Evolutionary conservation across 2,113 vertebrate species (phyloP).

Genomic region (Helogale parvula): DNA sequence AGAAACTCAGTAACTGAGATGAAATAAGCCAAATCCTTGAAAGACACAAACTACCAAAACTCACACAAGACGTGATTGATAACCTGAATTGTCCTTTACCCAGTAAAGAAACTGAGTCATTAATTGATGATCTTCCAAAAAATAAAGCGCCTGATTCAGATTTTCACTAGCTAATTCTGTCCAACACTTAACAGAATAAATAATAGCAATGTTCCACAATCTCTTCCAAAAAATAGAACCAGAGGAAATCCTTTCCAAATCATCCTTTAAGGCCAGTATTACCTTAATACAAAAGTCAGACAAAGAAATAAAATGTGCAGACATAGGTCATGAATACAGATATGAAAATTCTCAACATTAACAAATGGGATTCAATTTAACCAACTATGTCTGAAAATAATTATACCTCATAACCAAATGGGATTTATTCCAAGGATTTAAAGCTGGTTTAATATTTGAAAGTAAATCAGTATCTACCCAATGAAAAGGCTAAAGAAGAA

Average conservation of each 20-base stretch:
- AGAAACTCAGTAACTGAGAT: not conserved
- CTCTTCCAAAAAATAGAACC: not conserved
- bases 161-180: not conserved
- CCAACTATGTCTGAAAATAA: not conserved
- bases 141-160: not conserved
- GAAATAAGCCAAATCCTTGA: not conserved
- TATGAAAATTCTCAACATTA: not conserved
- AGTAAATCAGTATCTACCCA: not conserved
- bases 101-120: not conserved
- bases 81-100: not conserved
- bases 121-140: not conserved
- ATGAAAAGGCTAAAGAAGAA: not conserved
- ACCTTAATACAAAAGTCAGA: not conserved
- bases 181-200: not conserved
- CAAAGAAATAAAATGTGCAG: constrained; percentile 8
- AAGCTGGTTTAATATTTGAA: not conserved
- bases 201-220: not conserved
- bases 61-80: not conserved
- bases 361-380: not conserved
- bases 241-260: not conserved
- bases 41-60: not conserved
- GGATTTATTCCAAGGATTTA: not conserved
- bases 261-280: not conserved
- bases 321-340: not conserved
- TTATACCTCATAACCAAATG: not conserved